Base-by-base conservation (phyloP, 2,113 vertebrate genomes). In the Sisor rabdophorus region DNA sequence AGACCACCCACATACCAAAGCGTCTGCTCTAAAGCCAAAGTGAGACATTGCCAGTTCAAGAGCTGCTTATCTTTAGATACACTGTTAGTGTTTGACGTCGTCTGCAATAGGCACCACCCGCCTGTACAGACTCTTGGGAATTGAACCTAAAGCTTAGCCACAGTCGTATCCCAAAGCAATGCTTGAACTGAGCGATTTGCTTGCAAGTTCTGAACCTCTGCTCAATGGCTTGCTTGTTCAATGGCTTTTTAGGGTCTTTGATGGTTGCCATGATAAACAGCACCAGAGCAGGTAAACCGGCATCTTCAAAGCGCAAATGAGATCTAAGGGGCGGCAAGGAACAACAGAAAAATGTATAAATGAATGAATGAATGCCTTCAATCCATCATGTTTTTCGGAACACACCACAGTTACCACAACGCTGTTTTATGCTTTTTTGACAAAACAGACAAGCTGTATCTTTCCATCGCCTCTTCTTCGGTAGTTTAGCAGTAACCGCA, bases 181-280 rank as follows among this genome's bases (percentile, higher is more conserved):
- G 20, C 40, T 52, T 60, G 11, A 58, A 44, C 24, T 22, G 26
- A 19, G 54, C 4, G 16, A 59, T 28, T 19, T n/a, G 20, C 53
- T 59, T 28, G 5, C 48, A 69, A 10, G 40, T 48, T 58, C 53
- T 20, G 50, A 52, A 64, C 52, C 16, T 47, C 36, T n/a, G 2
- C 80, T 87, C 80, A 85, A 84, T 79, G 70, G 72, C 83, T 87
- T 82, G 83, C 84, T 85, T 87, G 83, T 87, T 58, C 73, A 53
- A 32, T 74, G 75, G 73, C 59, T 75, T 79, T 81, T 76, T 60
- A 36, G 69, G 79, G 68, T 22, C 73, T 91, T 88, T 87, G 87
- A 90, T 89, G 81, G 72, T 47, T 53, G 83, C 77, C 24, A 81
- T 47, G 47, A 81, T 83, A 89, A 90, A 90, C 89, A 89, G 87